These are phyloP conservation scores for Spea hammondii DNA, from an alignment of 2,797 vertebrate genomes.

Conservation along the genomic window DNA sequence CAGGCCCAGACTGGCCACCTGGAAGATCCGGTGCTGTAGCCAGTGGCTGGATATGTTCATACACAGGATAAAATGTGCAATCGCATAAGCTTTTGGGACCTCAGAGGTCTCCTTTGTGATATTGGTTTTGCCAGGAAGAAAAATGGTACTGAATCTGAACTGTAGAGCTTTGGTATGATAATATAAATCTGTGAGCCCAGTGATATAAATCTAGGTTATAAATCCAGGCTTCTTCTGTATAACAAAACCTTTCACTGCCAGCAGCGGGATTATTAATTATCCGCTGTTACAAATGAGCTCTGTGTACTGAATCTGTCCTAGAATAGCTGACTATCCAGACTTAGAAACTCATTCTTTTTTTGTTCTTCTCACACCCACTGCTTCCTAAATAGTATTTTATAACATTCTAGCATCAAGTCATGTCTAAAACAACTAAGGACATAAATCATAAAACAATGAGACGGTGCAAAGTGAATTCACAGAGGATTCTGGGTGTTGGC, in stretches of 20 bases:
- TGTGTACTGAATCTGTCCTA: neutral
- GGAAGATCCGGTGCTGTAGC: too few relatives aligned
- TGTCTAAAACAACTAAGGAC: too few relatives aligned
- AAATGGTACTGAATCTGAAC: neutral
- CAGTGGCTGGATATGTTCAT: too few relatives aligned
- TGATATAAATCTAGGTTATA: neutral
- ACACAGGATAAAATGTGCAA: too few relatives aligned
- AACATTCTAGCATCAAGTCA: too few relatives aligned
- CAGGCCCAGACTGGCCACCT: too few relatives aligned
- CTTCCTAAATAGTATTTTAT: too few relatives aligned
- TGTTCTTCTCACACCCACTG: neutral
- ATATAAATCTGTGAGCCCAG: neutral
- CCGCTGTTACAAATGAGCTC: neutral
- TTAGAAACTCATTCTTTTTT: neutral
- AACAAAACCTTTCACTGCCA: neutral
- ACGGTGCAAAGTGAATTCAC: too few relatives aligned
- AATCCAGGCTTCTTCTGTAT: neutral
- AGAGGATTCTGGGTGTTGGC: too few relatives aligned
- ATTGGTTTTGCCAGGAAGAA: neutral
- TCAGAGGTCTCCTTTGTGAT: neutral
- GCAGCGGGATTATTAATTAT: neutral
- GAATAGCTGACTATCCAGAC: conserved; percentile 1
- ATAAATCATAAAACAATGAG: too few relatives aligned
- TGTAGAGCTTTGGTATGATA: neutral
- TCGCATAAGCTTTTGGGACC: too few relatives aligned